phyloP scores from a whole-genome alignment of 2,888 invertebrate genomes.

The Hirtodrosophila confusa region DNA sequence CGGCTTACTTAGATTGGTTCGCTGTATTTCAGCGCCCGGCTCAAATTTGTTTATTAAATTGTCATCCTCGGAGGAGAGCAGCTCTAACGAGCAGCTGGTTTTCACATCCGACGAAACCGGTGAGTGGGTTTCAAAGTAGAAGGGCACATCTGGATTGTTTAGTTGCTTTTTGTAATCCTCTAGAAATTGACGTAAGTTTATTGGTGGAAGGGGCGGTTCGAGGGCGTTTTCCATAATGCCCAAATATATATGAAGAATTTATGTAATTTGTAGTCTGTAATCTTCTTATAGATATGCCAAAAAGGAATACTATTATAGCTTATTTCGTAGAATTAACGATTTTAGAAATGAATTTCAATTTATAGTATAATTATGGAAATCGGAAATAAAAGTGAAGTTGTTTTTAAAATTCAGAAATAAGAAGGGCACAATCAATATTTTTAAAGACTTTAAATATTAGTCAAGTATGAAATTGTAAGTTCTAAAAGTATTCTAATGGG shows the following conservation, averaged over 20 bases:
- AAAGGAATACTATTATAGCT: too few relatives aligned
- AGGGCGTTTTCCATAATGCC: slow-evolving; percentile 77
- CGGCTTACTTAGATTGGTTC: slow-evolving; percentile 20
- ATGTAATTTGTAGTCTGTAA: too few relatives aligned
- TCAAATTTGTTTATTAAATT: slow-evolving; percentile 32
- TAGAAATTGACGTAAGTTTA: slow-evolving; percentile 67
- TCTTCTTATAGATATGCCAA: too few relatives aligned
- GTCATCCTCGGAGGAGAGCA: slow-evolving; percentile 49
- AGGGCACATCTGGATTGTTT: slow-evolving; percentile 10
- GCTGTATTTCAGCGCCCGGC: slow-evolving; percentile 37
- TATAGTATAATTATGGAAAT: too few relatives aligned
- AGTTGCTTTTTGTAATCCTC: slow-evolving; percentile 47
- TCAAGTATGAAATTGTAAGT: too few relatives aligned
- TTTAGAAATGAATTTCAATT: too few relatives aligned
- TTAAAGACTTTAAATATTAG: too few relatives aligned
- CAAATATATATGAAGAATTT: background rate
- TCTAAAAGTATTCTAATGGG: too few relatives aligned
- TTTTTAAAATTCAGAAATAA: too few relatives aligned
- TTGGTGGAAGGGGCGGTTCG: slow-evolving; percentile 49
- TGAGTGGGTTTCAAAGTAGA: slow-evolving; percentile 44
- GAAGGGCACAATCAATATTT: too few relatives aligned
- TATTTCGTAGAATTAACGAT: too few relatives aligned
- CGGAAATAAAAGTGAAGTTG: too few relatives aligned
- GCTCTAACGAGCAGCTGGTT: slow-evolving; percentile 49
- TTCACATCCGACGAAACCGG: slow-evolving; percentile 29